A percentile compares a stretch with the other conserved stretches of the same genome.
These are phyloP conservation scores for Ryuthela nishihirai DNA, from an alignment of 2,888 invertebrate genomes.

Conservation along the genomic window DNA sequence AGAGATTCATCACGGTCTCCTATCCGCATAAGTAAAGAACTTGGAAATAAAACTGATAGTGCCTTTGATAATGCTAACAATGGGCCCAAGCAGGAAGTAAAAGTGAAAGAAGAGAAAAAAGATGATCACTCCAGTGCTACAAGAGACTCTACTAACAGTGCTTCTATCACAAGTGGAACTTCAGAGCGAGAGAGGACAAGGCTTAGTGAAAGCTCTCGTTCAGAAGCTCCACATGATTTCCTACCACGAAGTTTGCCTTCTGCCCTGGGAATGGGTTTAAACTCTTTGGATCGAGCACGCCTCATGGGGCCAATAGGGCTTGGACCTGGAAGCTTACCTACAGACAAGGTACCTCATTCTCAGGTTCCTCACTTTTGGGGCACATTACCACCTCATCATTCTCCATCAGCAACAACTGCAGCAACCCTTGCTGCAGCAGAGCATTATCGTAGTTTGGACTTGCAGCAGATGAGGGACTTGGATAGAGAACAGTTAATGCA, in stretches of 20 bases:
- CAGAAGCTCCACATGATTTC: constrained; percentile 11
- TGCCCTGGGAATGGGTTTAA: constrained; percentile 11
- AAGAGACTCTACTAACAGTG: background rate
- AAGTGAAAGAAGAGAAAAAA: constrained; percentile 35
- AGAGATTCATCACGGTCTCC: constrained; percentile 34
- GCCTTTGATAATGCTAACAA: background rate
- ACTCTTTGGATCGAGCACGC: constrained; percentile 17
- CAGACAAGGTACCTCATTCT: constrained; percentile 4
- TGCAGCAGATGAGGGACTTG: constrained; percentile 21
- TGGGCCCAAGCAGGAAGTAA: constrained; percentile 13
- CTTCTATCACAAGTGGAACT: background rate
- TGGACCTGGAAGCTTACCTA: too few relatives aligned
- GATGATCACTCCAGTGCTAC: constrained; percentile 8
- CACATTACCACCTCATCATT: constrained; percentile 7
- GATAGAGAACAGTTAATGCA: constrained; percentile 35
- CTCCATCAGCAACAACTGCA: background rate
- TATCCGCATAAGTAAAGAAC: constrained; percentile 6
- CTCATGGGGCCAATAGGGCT: constrained; percentile 23
- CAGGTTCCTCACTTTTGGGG: constrained; percentile 29
- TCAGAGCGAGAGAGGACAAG: constrained; percentile 11
- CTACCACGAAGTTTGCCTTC: constrained; percentile 9
- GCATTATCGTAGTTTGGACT: constrained; percentile 24
- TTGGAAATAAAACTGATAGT: constrained; percentile 13
- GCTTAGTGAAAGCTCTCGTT: constrained; percentile 2
- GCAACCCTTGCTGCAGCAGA: constrained; percentile 1